Base-by-base conservation (phyloP, 2,797 vertebrate species). In the Catostomus latipinnis region DNA sequence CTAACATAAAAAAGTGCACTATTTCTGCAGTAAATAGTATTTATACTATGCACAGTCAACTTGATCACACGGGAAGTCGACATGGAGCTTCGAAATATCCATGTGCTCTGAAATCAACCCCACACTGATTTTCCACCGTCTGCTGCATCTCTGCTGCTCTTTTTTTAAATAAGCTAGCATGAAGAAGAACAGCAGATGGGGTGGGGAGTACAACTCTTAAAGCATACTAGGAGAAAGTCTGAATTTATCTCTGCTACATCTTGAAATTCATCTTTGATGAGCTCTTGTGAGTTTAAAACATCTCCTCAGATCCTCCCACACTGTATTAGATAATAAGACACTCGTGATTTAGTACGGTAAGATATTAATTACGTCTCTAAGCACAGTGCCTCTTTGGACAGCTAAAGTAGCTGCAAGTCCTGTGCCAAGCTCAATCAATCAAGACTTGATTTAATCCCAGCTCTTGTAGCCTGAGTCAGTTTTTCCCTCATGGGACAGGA, bases 121-220 rank as follows among this genome's bases (percentile, higher is more conserved):
- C 34, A 34, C 2, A 34, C 34, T 34, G 34, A 69, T 77, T 77
- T 50, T 60, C 54, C 65, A 69, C 46, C 13, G 60, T 74, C 72
- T 74, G 72, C 49, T 74, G 13, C 60, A 1, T 50, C 60, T 74
- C 53, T 69, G 65, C 57, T 69, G 65, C 54, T 69, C 75, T 60
- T 16, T 43, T 76, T 67, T 68, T 1, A 68, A 76, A 48, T 69
- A 60, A 69, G 54, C 74, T 50, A 10, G 54, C 46, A 18, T 76
- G 74, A 76, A 76, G 46, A 66, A 76, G 74, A 63, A 63, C 61
- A 45, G 61, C 2, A 1, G 5, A 49, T 1, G 1, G 52, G 45
- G 8, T 12, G 34, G 34, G 61, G 43, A 34, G 60, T 12, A 62
- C 11, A 62, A 11, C 12, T 57, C 11, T 62, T 62, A 62, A 53